Conservation (phyloP, 2,797 vertebrate species). For the Gallirallus australis region DNA sequence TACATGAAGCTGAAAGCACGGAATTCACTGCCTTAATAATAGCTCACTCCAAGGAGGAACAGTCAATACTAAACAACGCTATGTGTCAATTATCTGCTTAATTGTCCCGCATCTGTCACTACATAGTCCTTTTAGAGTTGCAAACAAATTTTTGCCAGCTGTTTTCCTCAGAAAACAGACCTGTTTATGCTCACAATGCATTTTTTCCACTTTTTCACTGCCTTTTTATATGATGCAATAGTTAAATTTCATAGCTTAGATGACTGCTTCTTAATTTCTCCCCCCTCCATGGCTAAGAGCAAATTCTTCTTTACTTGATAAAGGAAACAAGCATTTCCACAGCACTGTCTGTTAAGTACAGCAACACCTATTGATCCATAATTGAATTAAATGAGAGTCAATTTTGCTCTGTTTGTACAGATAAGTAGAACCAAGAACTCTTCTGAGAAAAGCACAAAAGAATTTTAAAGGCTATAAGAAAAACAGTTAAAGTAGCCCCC, state of each 20-base stretch:
- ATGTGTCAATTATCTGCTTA: neutral
- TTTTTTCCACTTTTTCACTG: neutral
- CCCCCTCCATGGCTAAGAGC: neutral
- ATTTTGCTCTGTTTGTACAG: slow-evolving; percentile 8
- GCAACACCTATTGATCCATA: neutral
- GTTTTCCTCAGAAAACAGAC: slow-evolving; percentile 20
- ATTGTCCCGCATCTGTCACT: neutral
- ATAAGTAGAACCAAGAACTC: neutral
- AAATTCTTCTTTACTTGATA: slow-evolving; percentile 8
- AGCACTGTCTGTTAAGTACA: neutral
- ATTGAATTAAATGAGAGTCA: slow-evolving; percentile 16
- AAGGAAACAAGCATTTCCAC: neutral
- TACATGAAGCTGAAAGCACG: neutral
- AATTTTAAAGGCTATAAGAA: neutral
- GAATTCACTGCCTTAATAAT: neutral
- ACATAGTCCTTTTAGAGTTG: neutral
- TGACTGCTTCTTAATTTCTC: slow-evolving; percentile 3
- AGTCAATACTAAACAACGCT: neutral
- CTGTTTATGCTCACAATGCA: neutral
- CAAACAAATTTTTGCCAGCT: neutral
- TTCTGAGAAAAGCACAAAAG: neutral
- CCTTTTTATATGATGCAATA: neutral
- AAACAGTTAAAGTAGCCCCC: neutral
- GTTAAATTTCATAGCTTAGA: slow-evolving; percentile 27
- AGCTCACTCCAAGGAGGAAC: neutral